Conservation (phyloP, 2,888 invertebrate genomes). For the Athrips mouffetella region DNA sequence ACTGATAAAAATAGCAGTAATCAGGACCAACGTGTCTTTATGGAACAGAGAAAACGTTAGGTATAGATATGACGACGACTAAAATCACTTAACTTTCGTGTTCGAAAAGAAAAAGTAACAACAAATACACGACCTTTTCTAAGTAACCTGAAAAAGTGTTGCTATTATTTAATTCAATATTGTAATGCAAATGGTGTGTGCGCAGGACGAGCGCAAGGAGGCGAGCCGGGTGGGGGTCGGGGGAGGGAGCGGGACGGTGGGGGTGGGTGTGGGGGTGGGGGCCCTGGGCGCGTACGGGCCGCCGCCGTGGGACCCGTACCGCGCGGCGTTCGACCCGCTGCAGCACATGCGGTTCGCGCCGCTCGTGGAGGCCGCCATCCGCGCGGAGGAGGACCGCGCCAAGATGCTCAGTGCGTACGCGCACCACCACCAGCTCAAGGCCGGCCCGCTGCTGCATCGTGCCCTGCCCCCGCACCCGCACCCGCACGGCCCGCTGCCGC, state of each 20-base stretch:
- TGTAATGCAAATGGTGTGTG: background rate
- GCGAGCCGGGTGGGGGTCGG: constrained; percentile 63
- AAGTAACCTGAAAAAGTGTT: no score
- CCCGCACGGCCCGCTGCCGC: constrained; percentile 60
- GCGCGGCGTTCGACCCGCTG: constrained; percentile 82
- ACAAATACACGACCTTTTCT: no score
- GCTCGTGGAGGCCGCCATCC: constrained; percentile 86
- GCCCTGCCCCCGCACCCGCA: constrained; percentile 70
- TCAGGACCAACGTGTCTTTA: no score
- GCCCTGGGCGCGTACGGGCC: constrained; percentile 78
- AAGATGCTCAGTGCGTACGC: constrained; percentile 86
- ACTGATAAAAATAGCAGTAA: no score
- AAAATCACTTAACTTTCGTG: no score
- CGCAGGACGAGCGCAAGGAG: constrained; percentile 70
- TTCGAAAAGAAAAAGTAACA: no score
- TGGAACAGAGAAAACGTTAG: no score
- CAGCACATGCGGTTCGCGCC: constrained; percentile 85
- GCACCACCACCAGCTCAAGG: constrained; percentile 74
- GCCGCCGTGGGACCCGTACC: constrained; percentile 84
- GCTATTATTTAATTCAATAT: no score
- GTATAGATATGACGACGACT: no score
- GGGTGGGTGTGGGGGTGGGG: no score
- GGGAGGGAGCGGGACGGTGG: constrained; percentile 78
- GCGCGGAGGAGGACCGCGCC: constrained; percentile 88
- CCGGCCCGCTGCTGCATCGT: constrained; percentile 64